Base-by-base conservation (phyloP, 2,113 vertebrate species). In the Physeter macrocephalus region DNA sequence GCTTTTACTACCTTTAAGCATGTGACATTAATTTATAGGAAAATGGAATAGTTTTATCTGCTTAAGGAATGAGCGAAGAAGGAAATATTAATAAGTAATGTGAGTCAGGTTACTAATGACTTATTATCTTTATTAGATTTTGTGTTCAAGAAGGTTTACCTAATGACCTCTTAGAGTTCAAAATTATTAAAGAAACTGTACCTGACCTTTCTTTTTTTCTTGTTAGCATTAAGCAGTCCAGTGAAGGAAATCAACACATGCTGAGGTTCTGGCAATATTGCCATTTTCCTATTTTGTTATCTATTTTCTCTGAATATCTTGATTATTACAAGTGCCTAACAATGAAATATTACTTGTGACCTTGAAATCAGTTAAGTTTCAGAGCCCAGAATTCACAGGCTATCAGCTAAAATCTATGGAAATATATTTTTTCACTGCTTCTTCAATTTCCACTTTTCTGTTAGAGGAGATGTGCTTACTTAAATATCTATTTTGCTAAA, bases 81-180 rank as follows among this genome's bases (percentile, higher is more conserved):
- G 31, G 29, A 87, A 92, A 93, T 77, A n/a, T 7, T 59, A 88
- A 14, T 88, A 93, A 74, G 34, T 34, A 72, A 49, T 8, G 11
- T 91, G 52, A 90, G 6, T 88, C 43, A 89, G 88, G 20, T 72
- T 77, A 66, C 36, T 66, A 91, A 88, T 92, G 92, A 5, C 21
- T 20, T 74, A 84, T 69, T 90, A 83, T 62, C 34, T 59, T 88
- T 46, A 93, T 95, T 86, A 83, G 61, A 31, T 88, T 96, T 97
- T 84, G 13, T 95, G 29, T 81, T 85, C 6, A 71, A 43, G 21
- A 93, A 87, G 8, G 3, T 71, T 84, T 25, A 7, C 77, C 4
- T 21, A 41, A 88, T 74, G 80, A 77, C 0, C 2, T 94, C 34
- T 83, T 96, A 69, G 67, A 94, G 90, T 90, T 81, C 34, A 21